Percentiles rank a stretch among this genome's conserved stretches.
Evolutionary conservation across 2,797 vertebrate genomes (phyloP).

Genomic region (Schizopygopsis pylzovi): DNA sequence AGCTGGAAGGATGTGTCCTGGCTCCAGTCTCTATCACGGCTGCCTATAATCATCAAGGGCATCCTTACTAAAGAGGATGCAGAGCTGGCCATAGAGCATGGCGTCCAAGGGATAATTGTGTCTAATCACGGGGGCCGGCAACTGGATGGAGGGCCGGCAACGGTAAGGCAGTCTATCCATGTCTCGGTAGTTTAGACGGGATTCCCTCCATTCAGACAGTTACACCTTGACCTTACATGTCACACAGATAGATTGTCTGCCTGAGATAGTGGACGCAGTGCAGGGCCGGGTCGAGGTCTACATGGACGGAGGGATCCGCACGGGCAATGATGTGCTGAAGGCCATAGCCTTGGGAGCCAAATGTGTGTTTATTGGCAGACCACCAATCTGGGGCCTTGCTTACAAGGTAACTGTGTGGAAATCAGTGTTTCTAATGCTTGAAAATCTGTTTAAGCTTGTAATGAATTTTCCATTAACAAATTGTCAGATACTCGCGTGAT

Average conservation of each 20-base stretch:
- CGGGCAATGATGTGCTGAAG: slow-evolving; percentile 91
- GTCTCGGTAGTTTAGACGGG: neutral
- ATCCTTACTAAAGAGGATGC: slow-evolving; percentile 96
- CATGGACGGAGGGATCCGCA: slow-evolving; percentile 91
- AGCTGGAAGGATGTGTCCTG: slow-evolving; percentile 92
- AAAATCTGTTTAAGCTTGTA: neutral
- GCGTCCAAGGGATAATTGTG: slow-evolving; percentile 91
- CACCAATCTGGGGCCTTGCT: slow-evolving; percentile 92
- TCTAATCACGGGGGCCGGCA: slow-evolving; percentile 96
- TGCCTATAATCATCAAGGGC: slow-evolving; percentile 95
- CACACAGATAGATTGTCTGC: slow-evolving; percentile 88
- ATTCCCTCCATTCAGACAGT: neutral
- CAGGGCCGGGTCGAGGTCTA: slow-evolving; percentile 89
- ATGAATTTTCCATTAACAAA: neutral
- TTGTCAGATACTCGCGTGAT: neutral
- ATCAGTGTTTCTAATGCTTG: neutral
- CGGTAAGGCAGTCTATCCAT: slow-evolving; percentile 72
- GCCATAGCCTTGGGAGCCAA: slow-evolving; percentile 92
- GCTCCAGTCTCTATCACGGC: slow-evolving; percentile 84
- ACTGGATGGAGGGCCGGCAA: slow-evolving; percentile 89
- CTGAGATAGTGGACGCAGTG: slow-evolving; percentile 90
- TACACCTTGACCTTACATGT: neutral
- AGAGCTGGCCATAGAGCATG: slow-evolving; percentile 88
- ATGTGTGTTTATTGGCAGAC: slow-evolving; percentile 93
- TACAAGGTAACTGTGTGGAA: slow-evolving; percentile 83